These are phyloP conservation scores for Dioctria linearis DNA, from an alignment of 2,888 invertebrate species.

Conservation along the genomic window DNA sequence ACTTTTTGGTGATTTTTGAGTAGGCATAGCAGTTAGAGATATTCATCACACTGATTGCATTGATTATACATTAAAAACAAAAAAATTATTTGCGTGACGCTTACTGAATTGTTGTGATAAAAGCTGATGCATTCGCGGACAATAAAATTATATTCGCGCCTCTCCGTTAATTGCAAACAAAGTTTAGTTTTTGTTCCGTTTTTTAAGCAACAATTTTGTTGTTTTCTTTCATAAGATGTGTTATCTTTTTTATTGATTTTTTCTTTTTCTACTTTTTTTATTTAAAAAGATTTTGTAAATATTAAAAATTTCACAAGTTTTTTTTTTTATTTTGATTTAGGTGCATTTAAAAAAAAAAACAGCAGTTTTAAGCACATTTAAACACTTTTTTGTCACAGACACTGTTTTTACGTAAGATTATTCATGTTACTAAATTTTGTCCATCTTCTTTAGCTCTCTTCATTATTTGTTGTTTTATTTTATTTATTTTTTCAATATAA, in stretches of 20 bases:
- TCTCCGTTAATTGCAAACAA: neutral
- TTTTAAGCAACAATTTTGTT: conserved; percentile 7
- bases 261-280: neutral
- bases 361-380: neutral
- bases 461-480: neutral
- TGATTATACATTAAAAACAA: neutral
- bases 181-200: neutral
- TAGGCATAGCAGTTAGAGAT: too few relatives aligned
- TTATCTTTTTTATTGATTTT: conserved; percentile 12
- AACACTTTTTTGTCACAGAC: conserved; percentile 25
- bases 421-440: neutral
- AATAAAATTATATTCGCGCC: neutral
- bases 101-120: neutral
- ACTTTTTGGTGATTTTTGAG: too few relatives aligned
- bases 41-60: neutral
- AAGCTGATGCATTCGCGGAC: neutral
- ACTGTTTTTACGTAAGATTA: neutral
- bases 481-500: neutral
- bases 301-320: conserved; percentile 39
- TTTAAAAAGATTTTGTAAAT: conserved; percentile 21
- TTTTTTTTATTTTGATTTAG: neutral
- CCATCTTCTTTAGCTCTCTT: neutral
- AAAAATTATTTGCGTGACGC: neutral
- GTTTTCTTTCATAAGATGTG: conserved; percentile 8
- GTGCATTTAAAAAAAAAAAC: conserved; percentile 11